Evolutionary conservation across 2,797 vertebrate genomes (phyloP).

Genomic region (Amazonetta brasiliensis): DNA sequence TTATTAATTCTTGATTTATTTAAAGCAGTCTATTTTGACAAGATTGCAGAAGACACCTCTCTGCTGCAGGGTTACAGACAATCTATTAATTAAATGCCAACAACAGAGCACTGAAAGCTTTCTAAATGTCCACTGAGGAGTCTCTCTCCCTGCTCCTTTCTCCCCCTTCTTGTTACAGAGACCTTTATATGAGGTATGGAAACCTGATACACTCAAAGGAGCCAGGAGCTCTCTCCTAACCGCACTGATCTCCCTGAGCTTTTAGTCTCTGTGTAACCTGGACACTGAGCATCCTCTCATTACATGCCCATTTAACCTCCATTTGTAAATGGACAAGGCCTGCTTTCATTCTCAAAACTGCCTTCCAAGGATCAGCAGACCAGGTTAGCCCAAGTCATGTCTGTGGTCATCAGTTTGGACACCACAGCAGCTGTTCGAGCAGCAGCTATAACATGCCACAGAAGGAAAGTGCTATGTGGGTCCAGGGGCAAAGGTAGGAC

Average conservation of each 20-base stretch:
- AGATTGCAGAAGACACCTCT: not conserved
- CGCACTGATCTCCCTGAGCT: not conserved
- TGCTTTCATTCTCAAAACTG: not conserved
- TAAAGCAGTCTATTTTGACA: not conserved
- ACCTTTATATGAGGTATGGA: not conserved
- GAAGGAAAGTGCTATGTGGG: not conserved
- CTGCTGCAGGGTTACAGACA: not conserved
- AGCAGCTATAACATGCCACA: not conserved
- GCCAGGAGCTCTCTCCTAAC: not conserved
- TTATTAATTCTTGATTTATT: not conserved
- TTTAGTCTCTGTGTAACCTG: not conserved
- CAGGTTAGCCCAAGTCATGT: not conserved
- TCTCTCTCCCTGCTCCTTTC: not conserved
- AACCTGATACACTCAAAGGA: not conserved
- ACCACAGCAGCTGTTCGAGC: rapidly evolving
- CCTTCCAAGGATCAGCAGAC: not conserved
- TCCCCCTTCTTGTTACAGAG: not conserved
- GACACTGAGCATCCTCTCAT: not conserved
- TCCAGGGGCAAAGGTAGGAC: not conserved
- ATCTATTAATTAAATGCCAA: not conserved
- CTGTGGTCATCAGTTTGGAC: not conserved
- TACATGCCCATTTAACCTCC: not conserved
- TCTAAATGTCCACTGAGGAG: not conserved
- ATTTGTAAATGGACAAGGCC: not conserved
- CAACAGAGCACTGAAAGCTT: not conserved